Evolutionary conservation across 1,140 invertebrate species (phyloP).

Genomic region (Lasaia peninsularis): DNA sequence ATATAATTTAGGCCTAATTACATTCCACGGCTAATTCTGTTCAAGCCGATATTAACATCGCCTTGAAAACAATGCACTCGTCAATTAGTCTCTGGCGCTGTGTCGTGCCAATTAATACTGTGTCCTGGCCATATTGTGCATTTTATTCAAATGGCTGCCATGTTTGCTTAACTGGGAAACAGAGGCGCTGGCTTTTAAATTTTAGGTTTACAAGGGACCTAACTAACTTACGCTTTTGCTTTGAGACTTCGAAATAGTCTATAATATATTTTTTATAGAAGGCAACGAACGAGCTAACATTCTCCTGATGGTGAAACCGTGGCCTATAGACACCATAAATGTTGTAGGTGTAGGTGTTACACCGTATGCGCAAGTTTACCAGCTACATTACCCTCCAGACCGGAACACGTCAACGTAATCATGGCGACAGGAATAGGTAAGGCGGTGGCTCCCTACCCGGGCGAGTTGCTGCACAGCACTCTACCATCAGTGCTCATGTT

Average conservation of each 20-base stretch:
- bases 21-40: constrained; percentile 6
- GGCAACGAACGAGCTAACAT: too few relatives aligned
- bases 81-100: constrained; percentile 25
- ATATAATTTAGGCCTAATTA: constrained; percentile 8
- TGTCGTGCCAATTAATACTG: constrained; percentile 24
- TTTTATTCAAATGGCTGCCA: constrained; percentile 3
- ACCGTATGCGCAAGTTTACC: too few relatives aligned
- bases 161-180: background rate
- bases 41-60: constrained; percentile 19
- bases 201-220: background rate
- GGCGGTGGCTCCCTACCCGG: too few relatives aligned
- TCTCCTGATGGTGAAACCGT: too few relatives aligned
- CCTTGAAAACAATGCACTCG: constrained; percentile 25
- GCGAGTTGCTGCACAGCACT: too few relatives aligned
- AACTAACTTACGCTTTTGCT: background rate
- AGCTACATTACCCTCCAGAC: too few relatives aligned
- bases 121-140: constrained; percentile 24
- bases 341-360: too few relatives aligned
- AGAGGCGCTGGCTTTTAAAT: background rate
- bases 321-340: too few relatives aligned
- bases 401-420: too few relatives aligned
- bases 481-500: too few relatives aligned
- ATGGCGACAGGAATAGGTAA: too few relatives aligned
- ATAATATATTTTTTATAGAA: too few relatives aligned
- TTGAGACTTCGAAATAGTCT: background rate